Conservation (phyloP, 2,888 invertebrate genomes). For the Meandrusa payeni region DNA sequence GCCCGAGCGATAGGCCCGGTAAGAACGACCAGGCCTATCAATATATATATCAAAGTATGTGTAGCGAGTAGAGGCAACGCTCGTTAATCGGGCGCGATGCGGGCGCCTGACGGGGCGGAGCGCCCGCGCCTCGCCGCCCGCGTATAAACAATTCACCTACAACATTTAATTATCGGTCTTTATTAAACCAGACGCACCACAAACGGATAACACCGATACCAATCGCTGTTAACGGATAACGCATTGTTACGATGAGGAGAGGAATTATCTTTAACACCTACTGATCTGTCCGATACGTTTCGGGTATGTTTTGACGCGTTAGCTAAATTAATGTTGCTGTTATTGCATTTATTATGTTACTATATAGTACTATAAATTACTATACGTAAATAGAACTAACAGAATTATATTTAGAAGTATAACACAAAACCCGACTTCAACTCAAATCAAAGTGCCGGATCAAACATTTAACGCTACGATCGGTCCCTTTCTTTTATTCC, state of each 20-base stretch:
- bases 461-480: too few species aligned
- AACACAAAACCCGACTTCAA: too few species aligned
- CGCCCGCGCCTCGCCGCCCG: conserved; percentile 47
- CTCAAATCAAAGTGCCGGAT: too few species aligned
- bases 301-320: neutral
- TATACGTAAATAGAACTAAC: too few species aligned
- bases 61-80: conserved; percentile 27
- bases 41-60: conserved; percentile 6
- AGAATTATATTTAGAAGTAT: too few species aligned
- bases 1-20: too few species aligned
- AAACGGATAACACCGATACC: conserved; percentile 50
- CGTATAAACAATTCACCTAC: conserved; percentile 74
- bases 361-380: too few species aligned
- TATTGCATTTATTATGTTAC: too few species aligned
- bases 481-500: too few species aligned
- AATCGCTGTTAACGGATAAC: conserved; percentile 54
- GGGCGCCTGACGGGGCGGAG: conserved; percentile 58
- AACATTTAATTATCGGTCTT: conserved; percentile 78
- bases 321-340: too few species aligned
- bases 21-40: too few species aligned
- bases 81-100: conserved; percentile 66
- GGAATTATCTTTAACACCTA: conserved; percentile 69
- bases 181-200: conserved; percentile 69
- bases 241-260: conserved; percentile 45
- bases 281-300: conserved; percentile 35